Evolutionary conservation across 1,140 invertebrate genomes (phyloP).

Genomic region (Atta texana): DNA sequence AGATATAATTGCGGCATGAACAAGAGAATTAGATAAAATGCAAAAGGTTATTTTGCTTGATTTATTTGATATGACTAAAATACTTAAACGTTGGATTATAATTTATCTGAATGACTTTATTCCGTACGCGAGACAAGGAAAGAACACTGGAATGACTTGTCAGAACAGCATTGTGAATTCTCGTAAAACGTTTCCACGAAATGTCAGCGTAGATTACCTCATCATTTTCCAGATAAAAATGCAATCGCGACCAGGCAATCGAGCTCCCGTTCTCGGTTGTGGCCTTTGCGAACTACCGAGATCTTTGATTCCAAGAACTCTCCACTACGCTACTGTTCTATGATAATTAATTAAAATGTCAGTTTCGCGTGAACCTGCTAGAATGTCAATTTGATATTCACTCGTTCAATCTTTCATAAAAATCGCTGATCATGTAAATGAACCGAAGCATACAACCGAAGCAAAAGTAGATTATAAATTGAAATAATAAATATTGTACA

Average conservation of each 20-base stretch:
- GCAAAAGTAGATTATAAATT: not conserved
- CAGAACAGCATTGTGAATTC: slow-evolving; percentile 6
- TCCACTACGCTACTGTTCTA: not conserved
- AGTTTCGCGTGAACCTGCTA: not conserved
- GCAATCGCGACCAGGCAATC: slow-evolving; percentile 28
- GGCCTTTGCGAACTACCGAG: slow-evolving; percentile 17
- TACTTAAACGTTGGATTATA: not conserved
- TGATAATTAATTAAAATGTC: slow-evolving; percentile 53
- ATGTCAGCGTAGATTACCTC: slow-evolving; percentile 53
- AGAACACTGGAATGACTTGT: slow-evolving; percentile 8
- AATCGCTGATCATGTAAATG: not conserved
- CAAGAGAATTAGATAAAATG: slow-evolving; percentile 24
- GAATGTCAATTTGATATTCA: slow-evolving; percentile 8
- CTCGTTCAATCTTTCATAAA: slow-evolving; percentile 4
- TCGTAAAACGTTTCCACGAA: slow-evolving; percentile 20
- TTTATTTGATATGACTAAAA: slow-evolving; percentile 24
- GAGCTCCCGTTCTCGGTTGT: not conserved
- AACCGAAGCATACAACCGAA: not conserved
- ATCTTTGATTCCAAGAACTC: slow-evolving; percentile 25
- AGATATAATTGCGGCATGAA: not conserved
- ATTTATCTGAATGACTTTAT: slow-evolving; percentile 42
- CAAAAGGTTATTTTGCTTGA: not conserved
- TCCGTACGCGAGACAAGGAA: not conserved
- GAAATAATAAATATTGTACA: not conserved
- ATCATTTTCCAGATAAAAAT: slow-evolving; percentile 52